Percentiles rank a stretch among this genome's conserved stretches.
These are phyloP conservation scores for Sebastes taczanowskii DNA, from an alignment of 2,797 vertebrate species.

Conservation along the genomic window DNA sequence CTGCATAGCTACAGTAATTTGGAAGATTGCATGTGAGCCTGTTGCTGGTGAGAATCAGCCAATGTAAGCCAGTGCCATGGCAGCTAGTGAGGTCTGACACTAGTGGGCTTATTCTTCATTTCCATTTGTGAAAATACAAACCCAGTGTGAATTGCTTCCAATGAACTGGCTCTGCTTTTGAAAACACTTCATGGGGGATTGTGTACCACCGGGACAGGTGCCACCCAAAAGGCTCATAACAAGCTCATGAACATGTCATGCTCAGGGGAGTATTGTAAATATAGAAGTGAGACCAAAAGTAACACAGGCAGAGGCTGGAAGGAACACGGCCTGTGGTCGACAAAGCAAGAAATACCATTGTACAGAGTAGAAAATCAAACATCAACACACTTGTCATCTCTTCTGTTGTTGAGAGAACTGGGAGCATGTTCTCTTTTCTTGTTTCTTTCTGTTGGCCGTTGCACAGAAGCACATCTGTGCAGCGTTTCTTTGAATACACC, in stretches of 20 bases:
- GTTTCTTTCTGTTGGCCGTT: background rate
- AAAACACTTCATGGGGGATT: slow-evolving; percentile 9
- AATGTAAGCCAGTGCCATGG: background rate
- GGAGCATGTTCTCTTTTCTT: background rate
- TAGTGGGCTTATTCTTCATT: background rate
- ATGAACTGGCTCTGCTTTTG: slow-evolving; percentile 14
- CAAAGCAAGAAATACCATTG: slow-evolving; percentile 1
- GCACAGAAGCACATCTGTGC: background rate
- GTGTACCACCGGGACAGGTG: slow-evolving; percentile 16
- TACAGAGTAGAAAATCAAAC: background rate
- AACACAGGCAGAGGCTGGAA: background rate
- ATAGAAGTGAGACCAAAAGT: background rate
- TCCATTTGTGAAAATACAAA: background rate
- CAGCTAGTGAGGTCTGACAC: background rate
- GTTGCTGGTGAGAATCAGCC: background rate
- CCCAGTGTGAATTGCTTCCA: slow-evolving; percentile 2
- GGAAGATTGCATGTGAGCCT: background rate
- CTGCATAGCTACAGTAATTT: background rate
- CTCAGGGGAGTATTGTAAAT: background rate
- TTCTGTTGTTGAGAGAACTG: background rate
- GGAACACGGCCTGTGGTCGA: background rate
- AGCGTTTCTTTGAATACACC: background rate
- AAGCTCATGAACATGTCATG: slow-evolving; percentile 28
- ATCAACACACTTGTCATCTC: background rate
- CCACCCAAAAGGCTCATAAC: slow-evolving; percentile 1